Conservation (phyloP, 2,797 vertebrate genomes). For the Schizopygopsis malacanthus region DNA sequence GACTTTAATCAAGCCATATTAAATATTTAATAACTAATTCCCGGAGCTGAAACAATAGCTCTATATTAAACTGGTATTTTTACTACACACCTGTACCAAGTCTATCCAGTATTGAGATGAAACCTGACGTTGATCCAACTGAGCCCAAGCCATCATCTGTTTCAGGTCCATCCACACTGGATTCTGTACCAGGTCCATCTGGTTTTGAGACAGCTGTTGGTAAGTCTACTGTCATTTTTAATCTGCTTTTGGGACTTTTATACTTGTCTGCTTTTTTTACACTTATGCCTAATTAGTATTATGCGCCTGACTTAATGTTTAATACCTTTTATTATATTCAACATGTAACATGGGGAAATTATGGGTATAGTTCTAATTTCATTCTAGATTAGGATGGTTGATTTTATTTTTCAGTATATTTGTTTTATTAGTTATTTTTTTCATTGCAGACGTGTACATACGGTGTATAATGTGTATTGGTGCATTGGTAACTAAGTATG, state of each 20-base stretch:
- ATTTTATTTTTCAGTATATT: no score
- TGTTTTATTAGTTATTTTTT: no score
- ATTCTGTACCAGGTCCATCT: conserved; percentile 1
- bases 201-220: neutral
- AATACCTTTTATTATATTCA: neutral
- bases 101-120: neutral
- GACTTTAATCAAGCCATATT: no score
- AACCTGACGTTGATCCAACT: neutral
- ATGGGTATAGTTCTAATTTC: no score
- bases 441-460: no score
- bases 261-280: neutral
- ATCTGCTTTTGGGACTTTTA: neutral
- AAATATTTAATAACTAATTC: no score
- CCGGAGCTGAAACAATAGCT: no score
- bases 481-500: no score
- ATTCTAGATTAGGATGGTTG: no score
- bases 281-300: neutral
- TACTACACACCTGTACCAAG: neutral
- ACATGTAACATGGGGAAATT: neutral
- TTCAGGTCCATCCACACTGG: neutral
- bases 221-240: neutral
- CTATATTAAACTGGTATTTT: no score
- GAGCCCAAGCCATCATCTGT: neutral
- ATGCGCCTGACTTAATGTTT: neutral
- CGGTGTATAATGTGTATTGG: no score